Conservation (phyloP, 2,888 invertebrate species). For the Thysanoteuthis rhombus region DNA sequence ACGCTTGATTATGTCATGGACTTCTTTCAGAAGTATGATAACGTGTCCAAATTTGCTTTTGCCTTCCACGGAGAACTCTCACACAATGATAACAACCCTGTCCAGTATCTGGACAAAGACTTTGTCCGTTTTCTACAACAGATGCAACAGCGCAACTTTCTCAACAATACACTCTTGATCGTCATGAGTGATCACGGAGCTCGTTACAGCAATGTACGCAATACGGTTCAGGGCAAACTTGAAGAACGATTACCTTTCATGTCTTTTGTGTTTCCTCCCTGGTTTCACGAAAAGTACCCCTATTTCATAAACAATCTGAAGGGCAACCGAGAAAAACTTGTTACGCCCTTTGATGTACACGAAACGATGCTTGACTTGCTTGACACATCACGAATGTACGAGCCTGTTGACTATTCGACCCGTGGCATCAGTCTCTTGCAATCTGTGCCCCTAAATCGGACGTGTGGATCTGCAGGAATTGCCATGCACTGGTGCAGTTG, state of each 20-base stretch:
- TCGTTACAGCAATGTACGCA: slow-evolving; percentile 52
- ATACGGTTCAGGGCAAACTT: slow-evolving; percentile 60
- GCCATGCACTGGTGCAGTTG: slow-evolving; percentile 64
- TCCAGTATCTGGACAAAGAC: slow-evolving; percentile 58
- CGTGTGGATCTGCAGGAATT: slow-evolving; percentile 55
- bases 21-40: slow-evolving; percentile 55
- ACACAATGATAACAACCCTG: slow-evolving; percentile 61
- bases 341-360: slow-evolving; percentile 63
- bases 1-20: slow-evolving; percentile 58
- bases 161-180: slow-evolving; percentile 60
- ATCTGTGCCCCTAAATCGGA: slow-evolving; percentile 54
- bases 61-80: slow-evolving; percentile 58
- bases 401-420: slow-evolving; percentile 22
- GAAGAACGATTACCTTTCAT: slow-evolving; percentile 64
- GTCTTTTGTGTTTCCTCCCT: slow-evolving; percentile 55
- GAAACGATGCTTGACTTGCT: slow-evolving; percentile 57
- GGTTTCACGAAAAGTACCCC: slow-evolving; percentile 49
- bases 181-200: slow-evolving; percentile 64
- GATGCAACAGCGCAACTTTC: slow-evolving; percentile 45
- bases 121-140: slow-evolving; percentile 48
- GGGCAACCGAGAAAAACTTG: slow-evolving; percentile 52
- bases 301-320: slow-evolving; percentile 43
- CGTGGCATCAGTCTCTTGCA: slow-evolving; percentile 58
- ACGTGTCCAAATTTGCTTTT: slow-evolving; percentile 59
- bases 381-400: slow-evolving; percentile 50